Percentiles rank a stretch among this genome's conserved stretches.
These are phyloP conservation scores for Phalacrocorax pelagicus DNA, from an alignment of 2,113 vertebrate species.

Conservation along the genomic window DNA sequence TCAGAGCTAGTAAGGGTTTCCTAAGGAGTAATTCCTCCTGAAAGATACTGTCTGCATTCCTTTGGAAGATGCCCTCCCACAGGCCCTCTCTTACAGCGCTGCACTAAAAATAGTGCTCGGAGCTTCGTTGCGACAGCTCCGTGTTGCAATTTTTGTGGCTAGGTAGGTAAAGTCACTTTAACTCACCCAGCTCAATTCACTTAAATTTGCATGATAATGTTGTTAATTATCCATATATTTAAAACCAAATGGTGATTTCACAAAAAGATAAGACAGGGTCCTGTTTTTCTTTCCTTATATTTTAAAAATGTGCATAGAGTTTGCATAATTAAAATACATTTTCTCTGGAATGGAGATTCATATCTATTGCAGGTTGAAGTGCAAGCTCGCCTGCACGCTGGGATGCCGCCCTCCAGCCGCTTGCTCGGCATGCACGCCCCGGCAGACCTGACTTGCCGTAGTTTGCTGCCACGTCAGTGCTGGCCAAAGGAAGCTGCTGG, in stretches of 20 bases:
- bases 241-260: conserved; percentile 34
- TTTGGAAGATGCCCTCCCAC: conserved; percentile 37
- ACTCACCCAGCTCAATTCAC: conserved; percentile 23
- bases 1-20: conserved; percentile 15
- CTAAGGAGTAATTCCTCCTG: conserved; percentile 24
- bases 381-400: neutral
- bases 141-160: conserved; percentile 12
- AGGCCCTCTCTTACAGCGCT: neutral
- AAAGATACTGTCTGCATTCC: conserved; percentile 13
- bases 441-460: neutral
- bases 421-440: fast-evolving
- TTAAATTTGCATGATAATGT: conserved; percentile 58
- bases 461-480: neutral
- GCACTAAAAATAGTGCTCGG: conserved; percentile 43
- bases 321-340: conserved; percentile 33
- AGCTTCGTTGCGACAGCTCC: neutral
- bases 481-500: neutral
- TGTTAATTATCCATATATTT: conserved; percentile 54
- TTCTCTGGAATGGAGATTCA: neutral
- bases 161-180: conserved; percentile 44
- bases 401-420: neutral
- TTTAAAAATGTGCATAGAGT: conserved; percentile 25
- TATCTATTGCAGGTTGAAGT: neutral
- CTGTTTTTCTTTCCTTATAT: neutral
- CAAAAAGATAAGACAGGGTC: conserved; percentile 28